Evolutionary conservation across 2,113 vertebrate genomes (phyloP).

Genomic region (Neolamprologus modestus): DNA sequence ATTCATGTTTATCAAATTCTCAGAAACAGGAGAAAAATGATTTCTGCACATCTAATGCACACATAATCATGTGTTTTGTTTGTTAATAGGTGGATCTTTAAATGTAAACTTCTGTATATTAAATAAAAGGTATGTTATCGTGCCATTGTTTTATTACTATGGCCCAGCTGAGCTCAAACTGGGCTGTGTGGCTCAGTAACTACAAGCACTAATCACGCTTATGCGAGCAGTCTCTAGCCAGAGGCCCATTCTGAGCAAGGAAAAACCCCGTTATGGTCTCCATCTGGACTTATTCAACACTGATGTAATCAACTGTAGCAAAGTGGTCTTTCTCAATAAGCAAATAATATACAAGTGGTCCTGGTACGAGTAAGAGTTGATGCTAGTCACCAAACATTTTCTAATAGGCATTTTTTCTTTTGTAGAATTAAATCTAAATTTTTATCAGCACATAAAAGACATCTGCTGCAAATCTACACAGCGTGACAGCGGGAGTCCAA

Average conservation of each 20-base stretch:
- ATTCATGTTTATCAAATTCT: neutral
- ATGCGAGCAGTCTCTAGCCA: neutral
- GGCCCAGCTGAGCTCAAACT: neutral
- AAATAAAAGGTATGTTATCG: neutral
- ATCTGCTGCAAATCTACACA: neutral
- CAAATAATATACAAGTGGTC: neutral
- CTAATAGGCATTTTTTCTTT: neutral
- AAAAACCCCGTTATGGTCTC: neutral
- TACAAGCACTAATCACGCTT: neutral
- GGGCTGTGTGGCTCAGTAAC: neutral
- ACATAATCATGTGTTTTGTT: neutral
- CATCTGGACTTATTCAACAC: neutral
- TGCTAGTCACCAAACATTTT: neutral
- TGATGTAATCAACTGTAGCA: neutral
- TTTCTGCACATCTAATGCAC: neutral
- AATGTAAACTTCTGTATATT: neutral
- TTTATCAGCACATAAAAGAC: neutral
- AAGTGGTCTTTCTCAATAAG: neutral
- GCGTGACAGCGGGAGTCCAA: neutral
- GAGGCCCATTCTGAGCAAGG: neutral
- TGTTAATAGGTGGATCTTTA: neutral
- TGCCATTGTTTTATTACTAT: neutral
- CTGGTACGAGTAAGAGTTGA: neutral
- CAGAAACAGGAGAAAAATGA: neutral
- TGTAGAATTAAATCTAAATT: neutral